phyloP scores from a whole-genome alignment of 2,113 vertebrate species.

The Oceanites oceanicus region DNA sequence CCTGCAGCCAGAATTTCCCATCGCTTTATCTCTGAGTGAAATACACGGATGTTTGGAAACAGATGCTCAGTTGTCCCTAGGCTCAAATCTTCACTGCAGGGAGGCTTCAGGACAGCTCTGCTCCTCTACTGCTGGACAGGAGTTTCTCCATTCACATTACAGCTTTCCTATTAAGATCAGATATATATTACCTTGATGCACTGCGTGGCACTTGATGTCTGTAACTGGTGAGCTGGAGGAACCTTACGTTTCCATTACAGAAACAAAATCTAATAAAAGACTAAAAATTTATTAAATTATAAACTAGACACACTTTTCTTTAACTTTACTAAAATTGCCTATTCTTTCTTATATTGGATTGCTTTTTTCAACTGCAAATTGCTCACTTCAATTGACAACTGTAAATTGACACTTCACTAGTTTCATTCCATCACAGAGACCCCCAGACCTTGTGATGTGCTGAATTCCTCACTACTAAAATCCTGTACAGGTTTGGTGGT shows the following conservation, averaged over 20 bases:
- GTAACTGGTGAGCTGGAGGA: background rate
- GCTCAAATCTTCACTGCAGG: background rate
- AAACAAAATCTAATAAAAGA: background rate
- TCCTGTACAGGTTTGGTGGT: background rate
- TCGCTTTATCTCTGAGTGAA: background rate
- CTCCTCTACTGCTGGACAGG: background rate
- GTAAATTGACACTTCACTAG: too few relatives aligned
- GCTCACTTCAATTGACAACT: background rate
- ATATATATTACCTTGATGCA: background rate
- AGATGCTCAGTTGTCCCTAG: background rate
- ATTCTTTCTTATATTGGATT: background rate
- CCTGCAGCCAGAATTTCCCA: background rate
- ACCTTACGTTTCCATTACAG: background rate
- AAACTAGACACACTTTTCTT: background rate
- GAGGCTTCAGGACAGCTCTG: background rate
- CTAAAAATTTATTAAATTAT: background rate
- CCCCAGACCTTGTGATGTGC: fast-evolving
- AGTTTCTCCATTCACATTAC: background rate
- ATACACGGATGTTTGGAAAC: background rate
- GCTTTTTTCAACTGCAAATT: background rate
- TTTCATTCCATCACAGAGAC: background rate
- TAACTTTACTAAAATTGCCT: background rate
- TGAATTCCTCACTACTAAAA: background rate
- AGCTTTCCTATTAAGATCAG: background rate
- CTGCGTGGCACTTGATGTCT: background rate